Evolutionary conservation across 2,888 invertebrate species (phyloP).

Genomic region (Pseudoips prasinana): DNA sequence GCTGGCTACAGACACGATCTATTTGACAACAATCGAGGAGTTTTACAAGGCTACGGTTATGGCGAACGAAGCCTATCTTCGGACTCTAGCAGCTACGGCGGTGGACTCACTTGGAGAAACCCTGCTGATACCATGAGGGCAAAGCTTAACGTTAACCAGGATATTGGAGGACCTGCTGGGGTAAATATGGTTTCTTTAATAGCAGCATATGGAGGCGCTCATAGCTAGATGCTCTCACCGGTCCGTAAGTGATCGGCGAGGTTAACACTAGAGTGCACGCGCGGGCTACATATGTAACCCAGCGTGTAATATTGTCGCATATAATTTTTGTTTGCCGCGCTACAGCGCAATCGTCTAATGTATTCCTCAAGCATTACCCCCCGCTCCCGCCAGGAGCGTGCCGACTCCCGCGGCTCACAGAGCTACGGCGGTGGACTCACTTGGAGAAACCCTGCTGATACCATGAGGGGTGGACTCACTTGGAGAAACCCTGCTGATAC

Average conservation of each 20-base stretch:
- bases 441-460: conserved; percentile 41
- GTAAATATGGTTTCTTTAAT: too few species aligned
- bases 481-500: conserved; percentile 44
- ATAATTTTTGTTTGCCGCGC: too few species aligned
- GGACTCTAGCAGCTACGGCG: background rate
- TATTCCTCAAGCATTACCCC: too few species aligned
- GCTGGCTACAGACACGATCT: conserved; percentile 58
- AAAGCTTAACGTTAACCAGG: conserved; percentile 47
- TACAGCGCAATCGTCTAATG: too few species aligned
- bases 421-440: conserved; percentile 26
- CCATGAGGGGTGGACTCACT: conserved; percentile 37
- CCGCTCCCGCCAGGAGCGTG: too few species aligned
- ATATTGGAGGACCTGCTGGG: conserved; percentile 49
- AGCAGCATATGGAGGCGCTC: too few species aligned
- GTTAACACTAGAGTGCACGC: too few species aligned
- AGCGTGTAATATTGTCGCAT: too few species aligned
- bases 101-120: conserved; percentile 41
- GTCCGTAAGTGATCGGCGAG: too few species aligned
- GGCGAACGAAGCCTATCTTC: background rate
- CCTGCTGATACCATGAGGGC: conserved; percentile 45
- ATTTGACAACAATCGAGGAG: conserved; percentile 58
- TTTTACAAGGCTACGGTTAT: conserved; percentile 41
- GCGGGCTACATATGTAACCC: too few species aligned
- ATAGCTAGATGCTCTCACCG: too few species aligned
- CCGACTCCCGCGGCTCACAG: too few species aligned